phyloP scores from a whole-genome alignment of 2,113 vertebrate genomes.

The Indri indri region DNA sequence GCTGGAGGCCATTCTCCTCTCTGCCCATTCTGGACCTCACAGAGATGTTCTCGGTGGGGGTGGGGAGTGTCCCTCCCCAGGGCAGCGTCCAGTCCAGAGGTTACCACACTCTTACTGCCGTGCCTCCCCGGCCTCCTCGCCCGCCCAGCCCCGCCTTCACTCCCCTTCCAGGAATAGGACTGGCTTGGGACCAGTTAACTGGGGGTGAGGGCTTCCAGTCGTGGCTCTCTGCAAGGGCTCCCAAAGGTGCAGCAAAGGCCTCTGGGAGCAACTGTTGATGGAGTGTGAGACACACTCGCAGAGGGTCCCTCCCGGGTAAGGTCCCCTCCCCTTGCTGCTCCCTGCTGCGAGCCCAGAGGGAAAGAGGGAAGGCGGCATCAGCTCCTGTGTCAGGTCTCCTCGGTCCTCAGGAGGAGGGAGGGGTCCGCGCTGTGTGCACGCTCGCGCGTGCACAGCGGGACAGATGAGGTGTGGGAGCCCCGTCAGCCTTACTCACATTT shows the following conservation, averaged over 20 bases:
- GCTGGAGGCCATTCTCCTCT: neutral
- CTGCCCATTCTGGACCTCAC: neutral
- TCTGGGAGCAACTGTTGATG: neutral
- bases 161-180: conserved; percentile 33
- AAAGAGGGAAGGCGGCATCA: neutral
- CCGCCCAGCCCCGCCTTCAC: neutral
- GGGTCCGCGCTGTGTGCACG: fast-evolving
- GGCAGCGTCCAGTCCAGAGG: conserved; percentile 42
- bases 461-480: neutral
- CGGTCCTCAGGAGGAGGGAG: neutral
- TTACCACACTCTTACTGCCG: neutral
- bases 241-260: neutral
- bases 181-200: conserved; percentile 27
- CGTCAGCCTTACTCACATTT: conserved; percentile 68
- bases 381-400: neutral
- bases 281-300: neutral
- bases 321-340: neutral
- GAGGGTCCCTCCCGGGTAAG: neutral
- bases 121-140: neutral
- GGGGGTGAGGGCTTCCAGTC: neutral
- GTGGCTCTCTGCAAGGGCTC: neutral
- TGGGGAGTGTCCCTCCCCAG: neutral
- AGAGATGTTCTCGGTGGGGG: neutral
- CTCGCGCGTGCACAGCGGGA: fast-evolving
- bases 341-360: neutral